Conservation (phyloP, 2,113 vertebrate species). For the Taxidea taxus region DNA sequence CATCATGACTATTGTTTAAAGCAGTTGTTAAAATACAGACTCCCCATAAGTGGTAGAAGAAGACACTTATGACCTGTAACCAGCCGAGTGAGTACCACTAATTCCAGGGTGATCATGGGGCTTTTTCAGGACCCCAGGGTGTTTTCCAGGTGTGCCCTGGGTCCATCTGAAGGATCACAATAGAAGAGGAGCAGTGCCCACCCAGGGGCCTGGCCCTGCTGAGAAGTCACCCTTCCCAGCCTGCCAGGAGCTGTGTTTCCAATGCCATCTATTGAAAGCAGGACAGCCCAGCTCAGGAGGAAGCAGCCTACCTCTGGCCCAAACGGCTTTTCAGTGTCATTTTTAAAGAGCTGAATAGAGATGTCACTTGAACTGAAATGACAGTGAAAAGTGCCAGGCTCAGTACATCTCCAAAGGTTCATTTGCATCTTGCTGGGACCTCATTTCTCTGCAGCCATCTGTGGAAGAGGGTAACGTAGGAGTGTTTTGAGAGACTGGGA, state of each 20-base stretch:
- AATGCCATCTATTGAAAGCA: neutral
- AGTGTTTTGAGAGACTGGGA: conserved; percentile 30
- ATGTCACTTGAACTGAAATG: neutral
- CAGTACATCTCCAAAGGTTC: conserved; percentile 36
- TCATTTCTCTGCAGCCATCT: conserved; percentile 23
- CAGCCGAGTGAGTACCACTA: neutral
- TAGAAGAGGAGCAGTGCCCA: neutral
- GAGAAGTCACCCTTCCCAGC: neutral
- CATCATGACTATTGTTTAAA: neutral
- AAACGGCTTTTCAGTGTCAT: neutral
- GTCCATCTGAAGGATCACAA: neutral
- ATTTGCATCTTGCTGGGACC: conserved; percentile 43
- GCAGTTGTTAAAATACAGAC: neutral
- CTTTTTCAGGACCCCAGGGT: neutral
- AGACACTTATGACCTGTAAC: neutral
- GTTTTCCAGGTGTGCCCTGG: neutral
- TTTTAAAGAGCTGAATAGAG: conserved; percentile 4
- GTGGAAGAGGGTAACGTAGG: neutral
- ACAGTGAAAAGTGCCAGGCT: neutral
- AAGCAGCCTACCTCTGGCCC: neutral
- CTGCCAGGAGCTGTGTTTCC: neutral
- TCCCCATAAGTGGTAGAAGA: neutral
- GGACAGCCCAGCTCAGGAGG: neutral
- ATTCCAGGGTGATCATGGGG: neutral
- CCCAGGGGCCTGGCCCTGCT: neutral